Evolutionary conservation across 2,113 vertebrate genomes (phyloP).

Genomic region (Dascyllus trimaculatus): DNA sequence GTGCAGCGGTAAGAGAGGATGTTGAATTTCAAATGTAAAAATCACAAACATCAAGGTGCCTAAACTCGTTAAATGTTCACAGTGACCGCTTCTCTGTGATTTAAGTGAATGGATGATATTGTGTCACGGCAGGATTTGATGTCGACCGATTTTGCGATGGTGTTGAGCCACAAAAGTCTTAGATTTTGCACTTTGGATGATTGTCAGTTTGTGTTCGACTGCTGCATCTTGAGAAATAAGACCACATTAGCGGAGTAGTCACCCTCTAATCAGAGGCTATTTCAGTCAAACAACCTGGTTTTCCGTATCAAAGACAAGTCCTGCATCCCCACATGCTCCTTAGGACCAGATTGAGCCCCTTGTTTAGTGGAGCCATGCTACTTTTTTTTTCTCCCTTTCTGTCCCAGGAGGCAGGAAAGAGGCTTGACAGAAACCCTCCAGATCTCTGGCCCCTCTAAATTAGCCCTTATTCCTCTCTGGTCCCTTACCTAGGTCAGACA

Average conservation of each 20-base stretch:
- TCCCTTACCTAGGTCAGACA: slow-evolving; percentile 70
- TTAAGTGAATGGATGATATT: slow-evolving; percentile 66
- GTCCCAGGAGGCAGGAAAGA: slow-evolving; percentile 35
- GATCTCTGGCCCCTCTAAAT: slow-evolving; percentile 64
- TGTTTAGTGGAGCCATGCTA: slow-evolving; percentile 22
- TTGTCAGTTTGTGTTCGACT: slow-evolving; percentile 60
- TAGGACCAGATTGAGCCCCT: slow-evolving; percentile 49
- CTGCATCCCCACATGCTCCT: slow-evolving; percentile 49
- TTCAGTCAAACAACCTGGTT: slow-evolving; percentile 39
- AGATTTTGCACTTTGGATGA: slow-evolving; percentile 77
- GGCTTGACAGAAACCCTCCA: slow-evolving; percentile 53
- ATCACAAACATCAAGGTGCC: slow-evolving; percentile 70
- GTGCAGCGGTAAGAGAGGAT: slow-evolving; percentile 36
- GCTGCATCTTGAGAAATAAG: slow-evolving; percentile 52
- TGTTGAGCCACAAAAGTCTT: slow-evolving; percentile 76
- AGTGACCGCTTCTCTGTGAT: slow-evolving; percentile 74
- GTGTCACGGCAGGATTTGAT: slow-evolving; percentile 55
- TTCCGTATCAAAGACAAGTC: slow-evolving; percentile 33
- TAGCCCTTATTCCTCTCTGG: slow-evolving; percentile 63
- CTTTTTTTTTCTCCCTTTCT: slow-evolving; percentile 19
- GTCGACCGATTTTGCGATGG: slow-evolving; percentile 63
- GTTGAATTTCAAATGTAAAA: slow-evolving; percentile 46
- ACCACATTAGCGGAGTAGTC: slow-evolving; percentile 36
- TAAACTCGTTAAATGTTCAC: slow-evolving; percentile 68
- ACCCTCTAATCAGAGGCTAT: slow-evolving; percentile 25